A percentile compares a stretch with the other conserved stretches of the same genome.
Evolutionary conservation across 2,113 vertebrate genomes (phyloP).

Genomic region (Otocyon megalotis): DNA sequence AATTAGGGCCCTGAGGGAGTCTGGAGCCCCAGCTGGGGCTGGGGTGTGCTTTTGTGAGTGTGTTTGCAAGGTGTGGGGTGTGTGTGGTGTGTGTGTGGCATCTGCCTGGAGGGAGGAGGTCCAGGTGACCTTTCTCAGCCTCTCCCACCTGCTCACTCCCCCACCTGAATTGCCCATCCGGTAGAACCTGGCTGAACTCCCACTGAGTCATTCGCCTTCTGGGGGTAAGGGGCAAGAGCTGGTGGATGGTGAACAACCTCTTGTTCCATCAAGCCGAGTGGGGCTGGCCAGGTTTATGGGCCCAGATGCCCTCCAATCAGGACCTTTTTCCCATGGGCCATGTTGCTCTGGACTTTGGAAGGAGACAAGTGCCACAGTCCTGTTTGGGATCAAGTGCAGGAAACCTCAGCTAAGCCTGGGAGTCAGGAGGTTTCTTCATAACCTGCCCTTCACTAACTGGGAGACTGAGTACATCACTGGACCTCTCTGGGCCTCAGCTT

Average conservation of each 20-base stretch:
- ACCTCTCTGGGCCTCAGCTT: neutral
- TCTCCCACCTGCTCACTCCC: neutral
- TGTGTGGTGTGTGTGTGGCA: neutral
- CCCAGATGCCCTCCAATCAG: neutral
- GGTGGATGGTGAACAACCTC: rapidly evolving
- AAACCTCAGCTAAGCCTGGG: neutral
- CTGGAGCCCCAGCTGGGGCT: neutral
- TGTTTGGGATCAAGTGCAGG: neutral
- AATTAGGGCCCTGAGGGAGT: neutral
- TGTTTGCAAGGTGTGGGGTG: neutral
- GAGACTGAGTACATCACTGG: neutral
- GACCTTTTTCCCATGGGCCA: neutral
- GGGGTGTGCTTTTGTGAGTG: rapidly evolving
- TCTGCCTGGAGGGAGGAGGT: neutral
- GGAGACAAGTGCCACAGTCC: neutral
- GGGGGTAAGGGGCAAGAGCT: neutral
- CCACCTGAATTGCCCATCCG: neutral
- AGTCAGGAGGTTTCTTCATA: neutral
- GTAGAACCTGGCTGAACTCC: neutral
- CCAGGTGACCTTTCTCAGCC: neutral
- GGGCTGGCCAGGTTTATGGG: neutral
- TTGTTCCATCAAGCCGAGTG: neutral
- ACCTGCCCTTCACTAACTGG: neutral
- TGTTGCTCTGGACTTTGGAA: neutral
- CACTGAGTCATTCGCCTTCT: neutral